Evolutionary conservation across 2,797 vertebrate species (phyloP).

Genomic region (Thaleichthys pacificus): DNA sequence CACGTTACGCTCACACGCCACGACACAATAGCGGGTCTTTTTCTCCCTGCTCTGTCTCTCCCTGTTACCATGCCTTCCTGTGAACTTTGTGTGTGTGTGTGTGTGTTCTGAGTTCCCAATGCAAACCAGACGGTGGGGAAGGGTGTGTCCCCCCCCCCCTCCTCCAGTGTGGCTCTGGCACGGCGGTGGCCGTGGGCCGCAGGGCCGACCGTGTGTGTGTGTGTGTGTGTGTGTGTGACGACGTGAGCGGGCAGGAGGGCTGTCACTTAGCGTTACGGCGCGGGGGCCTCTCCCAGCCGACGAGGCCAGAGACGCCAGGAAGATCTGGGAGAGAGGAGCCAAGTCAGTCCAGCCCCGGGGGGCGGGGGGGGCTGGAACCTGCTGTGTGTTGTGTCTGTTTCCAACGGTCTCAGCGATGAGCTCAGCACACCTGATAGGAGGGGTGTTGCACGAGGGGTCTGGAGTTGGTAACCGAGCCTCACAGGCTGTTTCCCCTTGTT

Average conservation of each 20-base stretch:
- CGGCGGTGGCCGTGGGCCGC: slow-evolving; percentile 70
- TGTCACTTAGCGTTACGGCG: slow-evolving; percentile 85
- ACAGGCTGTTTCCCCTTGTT: neutral
- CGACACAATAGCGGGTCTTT: slow-evolving; percentile 10
- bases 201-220: slow-evolving; percentile 27
- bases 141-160: slow-evolving; percentile 1
- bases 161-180: slow-evolving; percentile 75
- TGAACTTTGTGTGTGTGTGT: slow-evolving; percentile 7
- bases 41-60: slow-evolving; percentile 7
- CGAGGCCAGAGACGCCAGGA: slow-evolving; percentile 33
- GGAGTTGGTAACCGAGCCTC: slow-evolving; percentile 14
- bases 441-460: slow-evolving; percentile 7
- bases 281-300: slow-evolving; percentile 59
- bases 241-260: slow-evolving; percentile 64
- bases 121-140: slow-evolving; percentile 39
- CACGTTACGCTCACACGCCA: slow-evolving; percentile 11
- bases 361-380: slow-evolving; percentile 41
- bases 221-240: slow-evolving; percentile 64
- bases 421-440: slow-evolving; percentile 48
- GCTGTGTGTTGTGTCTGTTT: slow-evolving; percentile 60
- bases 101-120: slow-evolving; percentile 16
- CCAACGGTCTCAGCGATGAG: slow-evolving; percentile 40
- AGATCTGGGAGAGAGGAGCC: slow-evolving; percentile 36
- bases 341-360: slow-evolving; percentile 18
- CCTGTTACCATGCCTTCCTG: slow-evolving; percentile 13